A percentile compares a stretch with the other conserved stretches of the same genome.
Conservation (phyloP, 2,797 vertebrate genomes). For the Borostomias antarcticus region DNA sequence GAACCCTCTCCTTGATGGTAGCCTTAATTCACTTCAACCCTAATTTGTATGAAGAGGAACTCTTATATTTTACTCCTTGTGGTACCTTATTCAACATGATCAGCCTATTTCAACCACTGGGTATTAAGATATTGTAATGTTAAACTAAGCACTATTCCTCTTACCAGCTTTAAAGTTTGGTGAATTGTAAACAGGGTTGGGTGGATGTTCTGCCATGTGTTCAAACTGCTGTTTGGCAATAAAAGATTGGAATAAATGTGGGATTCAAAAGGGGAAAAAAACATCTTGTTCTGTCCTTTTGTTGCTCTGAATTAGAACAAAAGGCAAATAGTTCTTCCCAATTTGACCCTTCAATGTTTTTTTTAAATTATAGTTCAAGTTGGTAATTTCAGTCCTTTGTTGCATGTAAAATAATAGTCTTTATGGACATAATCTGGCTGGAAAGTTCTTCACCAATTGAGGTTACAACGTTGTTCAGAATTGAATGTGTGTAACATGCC, state of each 20-base stretch:
- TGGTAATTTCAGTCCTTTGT: background rate
- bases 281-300: background rate
- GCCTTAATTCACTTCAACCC: slow-evolving; percentile 31
- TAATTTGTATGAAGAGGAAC: slow-evolving; percentile 5
- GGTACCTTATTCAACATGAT: background rate
- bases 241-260: slow-evolving; percentile 2
- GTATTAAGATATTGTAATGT: background rate
- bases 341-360: background rate
- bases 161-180: background rate
- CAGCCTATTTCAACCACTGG: background rate
- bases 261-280: background rate
- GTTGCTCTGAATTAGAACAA: background rate
- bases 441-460: background rate
- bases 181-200: background rate
- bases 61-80: slow-evolving; percentile 12
- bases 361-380: background rate
- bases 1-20: slow-evolving; percentile 23
- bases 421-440: background rate
- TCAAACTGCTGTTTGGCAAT: background rate
- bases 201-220: background rate
- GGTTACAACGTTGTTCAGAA: background rate
- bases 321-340: background rate
- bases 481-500: background rate
- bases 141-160: background rate
- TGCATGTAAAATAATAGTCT: background rate